Evolutionary conservation across 1,140 invertebrate species (phyloP).

Genomic region (Stegodyphus dumicola): DNA sequence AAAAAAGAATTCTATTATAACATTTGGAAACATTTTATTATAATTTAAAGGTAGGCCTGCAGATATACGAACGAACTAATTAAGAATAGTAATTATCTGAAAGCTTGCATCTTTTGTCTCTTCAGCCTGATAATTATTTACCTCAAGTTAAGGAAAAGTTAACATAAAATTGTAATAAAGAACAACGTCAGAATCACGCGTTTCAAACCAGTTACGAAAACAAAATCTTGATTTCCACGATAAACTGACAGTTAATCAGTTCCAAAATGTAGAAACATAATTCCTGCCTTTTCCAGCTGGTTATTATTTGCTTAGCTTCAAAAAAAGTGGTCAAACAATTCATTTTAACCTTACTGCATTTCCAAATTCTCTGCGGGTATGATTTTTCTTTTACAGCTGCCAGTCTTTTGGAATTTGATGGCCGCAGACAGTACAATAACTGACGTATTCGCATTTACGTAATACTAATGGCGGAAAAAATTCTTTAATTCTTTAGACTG

Average conservation of each 20-base stretch:
- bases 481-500: background rate
- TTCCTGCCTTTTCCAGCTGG: background rate
- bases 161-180: too few relatives aligned
- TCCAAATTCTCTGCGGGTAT: background rate
- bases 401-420: too few relatives aligned
- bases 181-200: too few relatives aligned
- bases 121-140: too few relatives aligned
- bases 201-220: background rate
- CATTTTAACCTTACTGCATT: background rate
- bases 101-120: too few relatives aligned
- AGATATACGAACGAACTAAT: too few relatives aligned
- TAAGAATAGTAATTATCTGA: too few relatives aligned
- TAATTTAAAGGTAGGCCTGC: too few relatives aligned
- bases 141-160: too few relatives aligned
- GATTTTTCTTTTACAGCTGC: background rate
- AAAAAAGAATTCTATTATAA: too few relatives aligned
- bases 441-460: background rate
- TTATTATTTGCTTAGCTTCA: background rate
- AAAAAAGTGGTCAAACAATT: background rate
- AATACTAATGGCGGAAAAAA: background rate
- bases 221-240: background rate
- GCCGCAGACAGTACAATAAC: background rate
- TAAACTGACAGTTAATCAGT: background rate
- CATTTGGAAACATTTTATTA: too few relatives aligned
- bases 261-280: background rate